Evolutionary conservation across 2,113 vertebrate species (phyloP).

Genomic region (Clarias macrocephalus): DNA sequence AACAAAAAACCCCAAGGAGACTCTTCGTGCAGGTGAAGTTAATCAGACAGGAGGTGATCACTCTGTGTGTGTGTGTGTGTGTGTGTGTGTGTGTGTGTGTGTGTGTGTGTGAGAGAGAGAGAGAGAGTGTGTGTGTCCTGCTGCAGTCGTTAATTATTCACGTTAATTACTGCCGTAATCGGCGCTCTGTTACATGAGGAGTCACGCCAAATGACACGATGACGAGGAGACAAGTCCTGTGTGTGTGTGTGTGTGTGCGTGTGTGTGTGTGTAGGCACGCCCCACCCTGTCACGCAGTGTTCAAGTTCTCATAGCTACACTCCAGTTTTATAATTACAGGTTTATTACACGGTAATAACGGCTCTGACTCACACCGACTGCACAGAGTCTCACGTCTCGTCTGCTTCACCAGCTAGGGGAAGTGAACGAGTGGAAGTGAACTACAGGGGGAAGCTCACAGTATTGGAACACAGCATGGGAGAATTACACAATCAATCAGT

Average conservation of each 20-base stretch:
- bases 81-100: not conserved
- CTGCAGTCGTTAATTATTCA: not conserved
- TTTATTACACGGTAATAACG: conserved; percentile 3
- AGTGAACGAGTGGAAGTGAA: not conserved
- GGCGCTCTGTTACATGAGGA: not conserved
- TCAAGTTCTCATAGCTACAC: fast-evolving
- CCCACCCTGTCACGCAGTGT: not conserved
- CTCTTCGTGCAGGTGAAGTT: too few species aligned
- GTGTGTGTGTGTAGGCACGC: not conserved
- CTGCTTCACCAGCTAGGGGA: not conserved
- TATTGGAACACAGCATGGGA: not conserved
- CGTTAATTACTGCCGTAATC: not conserved
- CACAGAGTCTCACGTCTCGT: not conserved
- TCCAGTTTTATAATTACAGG: not conserved
- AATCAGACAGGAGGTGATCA: too few species aligned
- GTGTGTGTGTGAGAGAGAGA: too few species aligned
- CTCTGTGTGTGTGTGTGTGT: not conserved
- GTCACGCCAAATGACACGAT: not conserved
- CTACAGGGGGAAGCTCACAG: not conserved
- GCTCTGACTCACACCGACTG: not conserved
- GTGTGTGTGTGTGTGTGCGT: not conserved
- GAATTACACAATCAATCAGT: not conserved
- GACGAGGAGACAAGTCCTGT: not conserved
- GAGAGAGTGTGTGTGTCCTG: too few species aligned
- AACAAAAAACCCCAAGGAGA: not conserved